phyloP scores from a whole-genome alignment of 2,797 vertebrate genomes.

The Chromis chromis region DNA sequence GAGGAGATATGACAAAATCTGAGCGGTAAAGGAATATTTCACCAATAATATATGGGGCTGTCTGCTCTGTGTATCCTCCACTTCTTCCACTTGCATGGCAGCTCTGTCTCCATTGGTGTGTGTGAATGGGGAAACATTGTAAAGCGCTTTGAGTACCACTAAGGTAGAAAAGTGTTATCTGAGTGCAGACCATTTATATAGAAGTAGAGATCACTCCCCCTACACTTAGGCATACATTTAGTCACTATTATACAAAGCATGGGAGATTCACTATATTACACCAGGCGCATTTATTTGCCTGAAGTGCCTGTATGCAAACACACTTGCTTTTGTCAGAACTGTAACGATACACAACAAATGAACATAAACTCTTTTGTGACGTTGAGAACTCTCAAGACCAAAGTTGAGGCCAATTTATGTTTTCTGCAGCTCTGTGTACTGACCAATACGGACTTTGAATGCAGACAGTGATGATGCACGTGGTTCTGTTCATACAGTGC shows the following conservation, averaged over 20 bases:
- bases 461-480: too few species aligned
- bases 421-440: too few species aligned
- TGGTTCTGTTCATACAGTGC: too few species aligned
- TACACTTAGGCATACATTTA: not conserved
- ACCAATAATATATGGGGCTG: constrained; percentile 20
- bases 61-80: not conserved
- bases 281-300: not conserved
- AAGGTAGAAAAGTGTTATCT: too few species aligned
- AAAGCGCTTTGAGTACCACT: too few species aligned
- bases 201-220: too few species aligned
- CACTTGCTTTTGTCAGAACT: not conserved
- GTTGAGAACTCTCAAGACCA: too few species aligned
- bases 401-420: too few species aligned
- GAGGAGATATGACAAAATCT: constrained; percentile 12
- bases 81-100: not conserved
- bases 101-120: too few species aligned
- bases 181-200: too few species aligned
- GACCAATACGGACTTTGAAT: too few species aligned
- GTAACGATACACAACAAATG: not conserved
- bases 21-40: constrained; percentile 27
- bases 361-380: not conserved
- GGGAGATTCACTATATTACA: not conserved
- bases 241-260: not conserved
- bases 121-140: too few species aligned
- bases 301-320: constrained; percentile 4